A percentile compares a stretch with the other conserved stretches of the same genome.
phyloP scores from a whole-genome alignment of 2,797 vertebrate species.

The Coracias cyanogaster region DNA sequence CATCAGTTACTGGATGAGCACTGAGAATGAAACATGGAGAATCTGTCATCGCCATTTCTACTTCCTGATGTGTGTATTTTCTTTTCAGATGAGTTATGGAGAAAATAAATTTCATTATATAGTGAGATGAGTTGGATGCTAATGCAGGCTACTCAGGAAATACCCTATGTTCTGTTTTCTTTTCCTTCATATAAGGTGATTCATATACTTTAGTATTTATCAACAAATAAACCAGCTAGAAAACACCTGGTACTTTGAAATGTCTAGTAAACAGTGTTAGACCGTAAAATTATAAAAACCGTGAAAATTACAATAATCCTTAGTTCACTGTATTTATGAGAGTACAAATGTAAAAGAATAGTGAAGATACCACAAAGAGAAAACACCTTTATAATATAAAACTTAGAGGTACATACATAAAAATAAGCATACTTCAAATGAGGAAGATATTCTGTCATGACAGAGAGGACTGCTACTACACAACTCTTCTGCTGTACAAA shows the following conservation, averaged over 20 bases:
- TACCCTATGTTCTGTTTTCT: not conserved
- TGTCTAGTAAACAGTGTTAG: not conserved
- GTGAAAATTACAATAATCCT: not conserved
- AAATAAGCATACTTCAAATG: not conserved
- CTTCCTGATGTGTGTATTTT: not conserved
- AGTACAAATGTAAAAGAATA: not conserved
- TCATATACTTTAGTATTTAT: not conserved
- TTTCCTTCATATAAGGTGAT: not conserved
- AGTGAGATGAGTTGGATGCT: not conserved
- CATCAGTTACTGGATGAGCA: not conserved
- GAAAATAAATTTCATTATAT: not conserved
- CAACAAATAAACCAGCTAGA: not conserved
- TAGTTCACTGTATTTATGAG: not conserved
- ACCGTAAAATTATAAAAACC: not conserved
- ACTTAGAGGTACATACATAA: not conserved
- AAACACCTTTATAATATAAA: not conserved
- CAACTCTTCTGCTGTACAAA: not conserved
- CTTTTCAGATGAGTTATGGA: not conserved
- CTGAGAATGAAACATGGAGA: not conserved
- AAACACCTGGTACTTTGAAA: not conserved
- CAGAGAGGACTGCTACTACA: not conserved
- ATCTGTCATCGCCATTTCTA: not conserved
- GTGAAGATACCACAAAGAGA: not conserved
- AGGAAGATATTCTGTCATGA: not conserved
- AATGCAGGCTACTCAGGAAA: not conserved